Conservation (phyloP, 2,888 invertebrate species). For the Megaustenia siamemsis region DNA sequence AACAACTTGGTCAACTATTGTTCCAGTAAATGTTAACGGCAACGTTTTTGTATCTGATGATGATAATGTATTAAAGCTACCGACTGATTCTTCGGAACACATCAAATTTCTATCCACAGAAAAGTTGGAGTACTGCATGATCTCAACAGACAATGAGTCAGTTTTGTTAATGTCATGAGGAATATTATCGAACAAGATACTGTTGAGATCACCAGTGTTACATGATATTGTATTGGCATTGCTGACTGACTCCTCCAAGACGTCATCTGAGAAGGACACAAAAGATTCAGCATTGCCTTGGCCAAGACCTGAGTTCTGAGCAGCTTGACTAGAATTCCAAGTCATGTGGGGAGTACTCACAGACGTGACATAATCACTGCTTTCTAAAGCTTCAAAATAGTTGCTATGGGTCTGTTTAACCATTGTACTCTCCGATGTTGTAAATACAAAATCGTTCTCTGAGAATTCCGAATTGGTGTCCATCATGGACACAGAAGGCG, state of each 20-base stretch:
- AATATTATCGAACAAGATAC: conserved; percentile 33
- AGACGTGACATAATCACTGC: conserved; percentile 17
- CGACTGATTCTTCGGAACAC: conserved; percentile 20
- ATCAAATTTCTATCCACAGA: conserved; percentile 17
- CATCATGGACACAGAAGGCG: neutral
- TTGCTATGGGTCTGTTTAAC: conserved; percentile 26
- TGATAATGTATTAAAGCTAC: conserved; percentile 19
- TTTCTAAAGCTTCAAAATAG: conserved; percentile 44
- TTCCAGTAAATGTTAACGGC: conserved; percentile 26
- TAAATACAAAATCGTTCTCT: conserved; percentile 53
- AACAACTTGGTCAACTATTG: neutral
- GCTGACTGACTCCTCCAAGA: conserved; percentile 11
- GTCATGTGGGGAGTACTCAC: conserved; percentile 8
- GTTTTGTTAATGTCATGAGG: conserved; percentile 21
- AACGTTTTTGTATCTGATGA: conserved; percentile 10
- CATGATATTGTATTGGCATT: conserved; percentile 18
- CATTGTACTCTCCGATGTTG: conserved; percentile 18
- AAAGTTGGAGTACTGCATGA: conserved; percentile 37
- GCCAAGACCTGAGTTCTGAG: neutral
- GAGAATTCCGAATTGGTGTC: conserved; percentile 36
- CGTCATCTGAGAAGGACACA: conserved; percentile 36
- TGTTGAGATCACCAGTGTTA: conserved; percentile 36
- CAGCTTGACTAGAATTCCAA: conserved; percentile 6
- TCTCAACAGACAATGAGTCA: conserved; percentile 34
- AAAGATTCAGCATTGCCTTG: neutral